Evolutionary conservation across 2,888 invertebrate species (phyloP), one percentile per base, ranked within the genome.

Genomic region (Agonopterix arenella): DNA sequence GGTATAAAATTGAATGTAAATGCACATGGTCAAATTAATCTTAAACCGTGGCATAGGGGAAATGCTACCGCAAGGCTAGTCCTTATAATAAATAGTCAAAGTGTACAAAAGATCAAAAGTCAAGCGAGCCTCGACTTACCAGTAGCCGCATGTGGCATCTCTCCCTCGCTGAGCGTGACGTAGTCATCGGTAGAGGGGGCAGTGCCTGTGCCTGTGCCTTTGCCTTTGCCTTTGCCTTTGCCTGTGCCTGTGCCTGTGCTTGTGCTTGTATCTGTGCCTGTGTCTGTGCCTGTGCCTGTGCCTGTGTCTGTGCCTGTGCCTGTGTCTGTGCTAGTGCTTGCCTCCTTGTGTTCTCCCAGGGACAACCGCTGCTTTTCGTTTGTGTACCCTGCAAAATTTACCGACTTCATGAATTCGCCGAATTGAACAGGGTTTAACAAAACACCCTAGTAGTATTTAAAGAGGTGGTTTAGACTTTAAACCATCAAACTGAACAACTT

Each of bases 111-210:
- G 13, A 13, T 13, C 1, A 13, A 13, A 13, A 13, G 13, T 13
- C 13, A 42, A 11, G 8, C 42, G n/a, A 11, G 2, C 2, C 42
- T 4, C 5, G 10, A 38, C 42, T 11, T 42, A 11, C 42, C 11
- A 11, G 11, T 42, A 11, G 13, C 8, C 9, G n/a, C 13, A 8
- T 11, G 2, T 11, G 76, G 77, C 47, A 83, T 52, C 50, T 84
- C 84, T 0, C 84, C 84, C 11, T 81, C 80, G 45, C 84, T 84
- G 7, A 84, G 66, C 1, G 74, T 62, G 9, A 62, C 58, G 53
- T 62, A 61, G 51, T 71, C 70, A 8, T n/a, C 18, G 18, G n/a
- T n/a, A n/a, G n/a, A n/a, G n/a, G n/a, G n/a, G n/a, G n/a, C n/a
- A n/a, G n/a, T n/a, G n/a, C 57, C 48, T 1, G 68, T 55, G 48